phyloP scores from a whole-genome alignment of 2,113 vertebrate genomes.

The Sardina pilchardus region DNA sequence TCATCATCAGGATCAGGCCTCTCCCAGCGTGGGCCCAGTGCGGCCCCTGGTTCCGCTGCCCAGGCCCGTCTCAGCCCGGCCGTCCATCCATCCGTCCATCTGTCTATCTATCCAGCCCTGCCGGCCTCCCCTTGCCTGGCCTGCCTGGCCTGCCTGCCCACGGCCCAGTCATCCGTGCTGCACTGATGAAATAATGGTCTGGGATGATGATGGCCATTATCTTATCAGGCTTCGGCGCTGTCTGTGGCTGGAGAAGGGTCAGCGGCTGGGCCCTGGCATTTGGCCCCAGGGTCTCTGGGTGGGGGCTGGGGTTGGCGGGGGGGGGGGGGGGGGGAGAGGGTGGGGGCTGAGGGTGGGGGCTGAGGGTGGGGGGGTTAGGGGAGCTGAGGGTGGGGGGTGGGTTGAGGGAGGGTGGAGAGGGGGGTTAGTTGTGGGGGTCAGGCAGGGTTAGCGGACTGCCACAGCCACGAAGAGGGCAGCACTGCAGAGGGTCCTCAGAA shows the following conservation, averaged over 20 bases:
- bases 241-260: conserved; percentile 40
- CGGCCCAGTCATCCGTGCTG: neutral
- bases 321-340: conserved; percentile 24
- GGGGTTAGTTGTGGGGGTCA: conserved; percentile 64
- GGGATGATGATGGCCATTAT: conserved; percentile 62
- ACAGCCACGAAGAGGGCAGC: conserved; percentile 32
- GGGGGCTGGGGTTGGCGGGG: neutral
- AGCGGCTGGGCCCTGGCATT: conserved; percentile 29
- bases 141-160: neutral
- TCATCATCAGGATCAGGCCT: conserved; percentile 14
- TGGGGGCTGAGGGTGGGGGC: conserved; percentile 62
- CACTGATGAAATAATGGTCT: conserved; percentile 46
- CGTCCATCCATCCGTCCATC: conserved; percentile 34
- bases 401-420: conserved; percentile 59
- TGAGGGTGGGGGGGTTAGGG: conserved; percentile 34
- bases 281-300: conserved; percentile 46
- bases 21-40: neutral
- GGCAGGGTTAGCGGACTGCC: conserved; percentile 35
- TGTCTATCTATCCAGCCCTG: neutral
- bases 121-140: neutral
- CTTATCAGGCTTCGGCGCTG: conserved; percentile 67
- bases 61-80: conserved; percentile 14
- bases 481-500: conserved; percentile 39
- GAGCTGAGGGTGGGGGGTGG: conserved; percentile 31
- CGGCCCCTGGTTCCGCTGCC: conserved; percentile 29